phyloP scores from a whole-genome alignment of 2,888 invertebrate genomes.

The Neoitamus cyanurus region DNA sequence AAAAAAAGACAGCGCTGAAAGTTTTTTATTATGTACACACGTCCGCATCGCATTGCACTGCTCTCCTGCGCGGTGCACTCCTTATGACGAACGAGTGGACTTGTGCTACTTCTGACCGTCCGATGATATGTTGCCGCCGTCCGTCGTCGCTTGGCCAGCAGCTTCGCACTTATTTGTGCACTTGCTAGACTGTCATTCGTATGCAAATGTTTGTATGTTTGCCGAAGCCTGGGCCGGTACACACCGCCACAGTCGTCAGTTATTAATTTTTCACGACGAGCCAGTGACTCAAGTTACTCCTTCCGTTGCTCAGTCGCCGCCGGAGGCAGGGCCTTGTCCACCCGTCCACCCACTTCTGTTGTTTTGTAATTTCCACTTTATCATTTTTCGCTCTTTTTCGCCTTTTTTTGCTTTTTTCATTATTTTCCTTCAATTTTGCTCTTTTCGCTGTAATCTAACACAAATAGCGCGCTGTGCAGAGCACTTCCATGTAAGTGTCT shows the following conservation, averaged over 20 bases:
- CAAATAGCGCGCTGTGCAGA: neutral
- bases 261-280: conserved; percentile 35
- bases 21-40: neutral
- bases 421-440: neutral
- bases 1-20: conserved; percentile 17
- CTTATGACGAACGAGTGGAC: conserved; percentile 19
- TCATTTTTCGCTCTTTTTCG: neutral
- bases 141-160: neutral
- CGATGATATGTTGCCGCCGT: neutral
- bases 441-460: conserved; percentile 29
- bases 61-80: neutral
- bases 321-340: neutral
- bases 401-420: neutral
- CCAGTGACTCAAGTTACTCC: conserved; percentile 9
- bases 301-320: neutral
- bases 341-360: neutral
- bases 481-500: conserved; percentile 1
- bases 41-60: neutral
- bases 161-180: conserved; percentile 5
- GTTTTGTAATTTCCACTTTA: conserved; percentile 35
- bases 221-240: neutral
- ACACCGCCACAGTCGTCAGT: neutral
- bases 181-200: conserved; percentile 4
- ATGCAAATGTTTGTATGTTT: conserved; percentile 43
- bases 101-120: neutral